phyloP scores from a whole-genome alignment of 2,888 invertebrate species.

The Drosophila testacea region DNA sequence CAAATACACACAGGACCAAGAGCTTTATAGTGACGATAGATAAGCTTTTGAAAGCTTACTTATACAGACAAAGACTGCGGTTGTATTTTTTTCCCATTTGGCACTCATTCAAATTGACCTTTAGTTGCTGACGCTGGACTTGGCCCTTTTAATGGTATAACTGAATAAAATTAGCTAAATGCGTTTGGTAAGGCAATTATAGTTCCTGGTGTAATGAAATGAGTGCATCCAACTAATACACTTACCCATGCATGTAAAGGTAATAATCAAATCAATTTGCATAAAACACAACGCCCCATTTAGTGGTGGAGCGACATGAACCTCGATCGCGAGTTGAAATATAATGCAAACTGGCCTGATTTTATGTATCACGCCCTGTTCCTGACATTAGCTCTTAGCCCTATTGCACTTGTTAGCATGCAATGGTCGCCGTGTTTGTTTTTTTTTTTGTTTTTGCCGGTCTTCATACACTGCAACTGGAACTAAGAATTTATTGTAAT shows the following conservation, averaged over 20 bases:
- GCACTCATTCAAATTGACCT: constrained; percentile 30
- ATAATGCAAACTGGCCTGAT: constrained; percentile 53
- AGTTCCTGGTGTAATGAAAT: constrained; percentile 51
- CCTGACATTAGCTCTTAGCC: constrained; percentile 36
- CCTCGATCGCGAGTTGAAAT: constrained; percentile 6
- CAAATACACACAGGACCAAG: neutral
- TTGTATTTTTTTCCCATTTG: neutral
- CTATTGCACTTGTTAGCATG: constrained; percentile 55
- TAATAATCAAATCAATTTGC: constrained; percentile 67
- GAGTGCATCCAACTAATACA: constrained; percentile 46
- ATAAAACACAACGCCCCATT: constrained; percentile 38
- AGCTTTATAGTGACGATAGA: neutral
- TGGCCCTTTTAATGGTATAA: constrained; percentile 22
- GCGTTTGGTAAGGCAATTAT: constrained; percentile 49
- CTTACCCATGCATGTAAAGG: constrained; percentile 14
- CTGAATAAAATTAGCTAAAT: constrained; percentile 59
- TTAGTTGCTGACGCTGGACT: constrained; percentile 12
- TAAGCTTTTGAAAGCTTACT: constrained; percentile 10
- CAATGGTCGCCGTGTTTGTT: constrained; percentile 27
- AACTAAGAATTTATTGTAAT: constrained; percentile 74
- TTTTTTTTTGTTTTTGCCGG: constrained; percentile 3
- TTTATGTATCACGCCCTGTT: constrained; percentile 38
- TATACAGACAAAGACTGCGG: neutral
- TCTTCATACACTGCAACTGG: constrained; percentile 28
- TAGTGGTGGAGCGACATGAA: neutral